Percentiles rank a stretch among this genome's conserved stretches.
phyloP scores from a whole-genome alignment of 2,888 invertebrate species.

The Caenorhabditis wallacei region DNA sequence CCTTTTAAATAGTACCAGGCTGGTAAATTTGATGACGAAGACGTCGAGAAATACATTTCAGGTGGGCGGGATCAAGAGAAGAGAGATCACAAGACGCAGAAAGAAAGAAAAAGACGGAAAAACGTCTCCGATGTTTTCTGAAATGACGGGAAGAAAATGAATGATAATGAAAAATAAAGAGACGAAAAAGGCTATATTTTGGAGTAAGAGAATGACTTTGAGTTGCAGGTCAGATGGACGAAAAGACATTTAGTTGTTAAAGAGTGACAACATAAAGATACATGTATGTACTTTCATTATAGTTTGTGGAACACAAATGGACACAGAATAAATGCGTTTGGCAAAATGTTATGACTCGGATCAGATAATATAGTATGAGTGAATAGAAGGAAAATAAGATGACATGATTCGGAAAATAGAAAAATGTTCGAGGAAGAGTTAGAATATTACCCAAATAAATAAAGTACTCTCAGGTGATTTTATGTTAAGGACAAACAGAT shows the following conservation, averaged over 20 bases:
- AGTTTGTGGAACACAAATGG: conserved; percentile 38
- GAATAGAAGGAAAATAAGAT: conserved; percentile 9
- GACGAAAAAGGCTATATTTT: conserved; percentile 29
- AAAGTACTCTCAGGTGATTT: conserved; percentile 32
- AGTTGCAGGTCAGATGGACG: conserved; percentile 54
- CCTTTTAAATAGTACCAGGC: conserved; percentile 58
- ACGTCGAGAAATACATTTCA: conserved; percentile 53
- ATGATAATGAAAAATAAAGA: conserved; percentile 20
- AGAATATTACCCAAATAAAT: conserved; percentile 22
- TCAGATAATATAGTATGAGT: background rate
- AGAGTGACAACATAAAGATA: conserved; percentile 9
- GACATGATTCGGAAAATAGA: conserved; percentile 6
- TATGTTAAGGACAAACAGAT: background rate
- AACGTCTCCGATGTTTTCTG: conserved; percentile 59
- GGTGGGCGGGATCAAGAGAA: conserved; percentile 29
- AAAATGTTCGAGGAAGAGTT: conserved; percentile 33
- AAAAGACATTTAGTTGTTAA: conserved; percentile 12
- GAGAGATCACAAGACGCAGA: conserved; percentile 42
- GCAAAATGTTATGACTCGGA: conserved; percentile 22
- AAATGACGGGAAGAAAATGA: conserved; percentile 15
- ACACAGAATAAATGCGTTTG: conserved; percentile 9
- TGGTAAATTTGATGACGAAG: conserved; percentile 40
- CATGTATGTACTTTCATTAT: conserved; percentile 38
- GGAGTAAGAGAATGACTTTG: conserved; percentile 13
- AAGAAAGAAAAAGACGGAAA: conserved; percentile 16